A percentile compares a stretch with the other conserved stretches of the same genome.
Evolutionary conservation across 2,113 vertebrate species (phyloP).

Genomic region (Regulus satrapa): DNA sequence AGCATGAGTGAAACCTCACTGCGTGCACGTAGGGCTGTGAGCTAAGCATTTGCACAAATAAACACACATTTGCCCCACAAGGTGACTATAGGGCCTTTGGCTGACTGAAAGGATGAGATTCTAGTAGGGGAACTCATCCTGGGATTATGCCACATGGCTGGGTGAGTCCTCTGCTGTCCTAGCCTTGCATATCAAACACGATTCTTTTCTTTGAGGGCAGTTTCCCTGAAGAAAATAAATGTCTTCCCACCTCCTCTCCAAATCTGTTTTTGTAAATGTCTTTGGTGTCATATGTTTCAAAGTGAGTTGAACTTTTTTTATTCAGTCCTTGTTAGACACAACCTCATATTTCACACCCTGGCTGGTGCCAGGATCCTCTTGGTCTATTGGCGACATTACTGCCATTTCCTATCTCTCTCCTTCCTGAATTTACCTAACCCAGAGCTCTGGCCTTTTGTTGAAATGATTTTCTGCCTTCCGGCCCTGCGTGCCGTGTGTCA

Average conservation of each 20-base stretch:
- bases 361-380: slow-evolving; percentile 55
- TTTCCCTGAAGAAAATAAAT: slow-evolving; percentile 17
- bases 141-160: neutral
- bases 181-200: neutral
- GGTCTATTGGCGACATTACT: slow-evolving; percentile 65
- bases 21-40: accelerated
- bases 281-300: slow-evolving; percentile 47
- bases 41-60: neutral
- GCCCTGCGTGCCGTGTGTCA: slow-evolving; percentile 69
- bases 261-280: slow-evolving; percentile 29
- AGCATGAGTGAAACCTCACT: neutral
- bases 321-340: slow-evolving; percentile 65
- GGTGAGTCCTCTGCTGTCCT: neutral
- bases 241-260: neutral
- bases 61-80: neutral
- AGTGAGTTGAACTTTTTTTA: slow-evolving; percentile 51
- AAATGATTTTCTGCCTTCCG: slow-evolving; percentile 75
- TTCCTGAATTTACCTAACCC: slow-evolving; percentile 79
- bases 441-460: slow-evolving; percentile 74
- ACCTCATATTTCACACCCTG: slow-evolving; percentile 62
- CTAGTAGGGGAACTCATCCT: neutral
- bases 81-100: neutral
- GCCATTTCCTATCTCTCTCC: slow-evolving; percentile 73
- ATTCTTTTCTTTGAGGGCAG: neutral
- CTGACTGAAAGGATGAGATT: neutral